Evolutionary conservation across 2,113 vertebrate species (phyloP).

Genomic region (Stercorarius parasiticus): DNA sequence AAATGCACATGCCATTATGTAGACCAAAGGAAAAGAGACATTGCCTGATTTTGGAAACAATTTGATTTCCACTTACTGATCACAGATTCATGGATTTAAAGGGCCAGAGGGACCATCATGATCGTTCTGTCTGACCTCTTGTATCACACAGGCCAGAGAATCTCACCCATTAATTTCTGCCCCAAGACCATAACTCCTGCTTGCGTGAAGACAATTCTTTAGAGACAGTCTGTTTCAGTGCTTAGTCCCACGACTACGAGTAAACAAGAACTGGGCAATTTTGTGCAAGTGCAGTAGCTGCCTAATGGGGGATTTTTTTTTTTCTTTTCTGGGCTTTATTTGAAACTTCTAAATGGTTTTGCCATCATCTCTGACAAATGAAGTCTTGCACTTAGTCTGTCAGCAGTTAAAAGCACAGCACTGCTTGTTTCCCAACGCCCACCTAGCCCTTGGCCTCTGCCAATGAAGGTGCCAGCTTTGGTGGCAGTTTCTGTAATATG

Average conservation of each 20-base stretch:
- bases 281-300: neutral
- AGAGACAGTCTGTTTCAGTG: neutral
- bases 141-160: neutral
- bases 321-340: neutral
- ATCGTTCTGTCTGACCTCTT: neutral
- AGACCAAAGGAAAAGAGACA: neutral
- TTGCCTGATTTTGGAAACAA: neutral
- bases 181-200: neutral
- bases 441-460: constrained; percentile 19
- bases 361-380: neutral
- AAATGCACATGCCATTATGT: neutral
- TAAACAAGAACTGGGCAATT: neutral
- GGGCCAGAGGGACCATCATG: neutral
- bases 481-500: constrained; percentile 18
- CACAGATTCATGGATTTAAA: constrained; percentile 5
- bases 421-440: neutral
- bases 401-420: constrained; percentile 11
- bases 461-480: constrained; percentile 10
- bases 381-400: constrained; percentile 21
- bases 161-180: constrained; percentile 1
- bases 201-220: neutral
- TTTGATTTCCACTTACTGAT: neutral
- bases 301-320: neutral
- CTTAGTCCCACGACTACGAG: neutral
- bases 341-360: neutral